These are phyloP conservation scores for Opisthograptis luteolata DNA, from an alignment of 2,888 invertebrate species.

Conservation along the genomic window DNA sequence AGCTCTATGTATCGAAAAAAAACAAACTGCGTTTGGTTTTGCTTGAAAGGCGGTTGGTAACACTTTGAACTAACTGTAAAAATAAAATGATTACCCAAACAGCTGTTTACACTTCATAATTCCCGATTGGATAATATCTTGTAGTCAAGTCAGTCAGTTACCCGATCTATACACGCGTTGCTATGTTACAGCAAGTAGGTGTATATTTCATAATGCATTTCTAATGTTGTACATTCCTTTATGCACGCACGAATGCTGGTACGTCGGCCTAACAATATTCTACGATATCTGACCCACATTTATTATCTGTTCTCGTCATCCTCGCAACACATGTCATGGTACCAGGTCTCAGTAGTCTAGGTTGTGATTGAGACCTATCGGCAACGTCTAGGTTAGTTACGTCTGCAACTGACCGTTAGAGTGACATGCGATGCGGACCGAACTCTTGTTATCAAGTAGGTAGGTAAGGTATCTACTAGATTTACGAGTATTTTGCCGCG, in stretches of 20 bases:
- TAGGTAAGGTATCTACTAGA: background rate
- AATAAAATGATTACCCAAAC: no score
- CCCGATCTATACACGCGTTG: constrained; percentile 33
- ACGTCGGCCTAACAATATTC: constrained; percentile 53
- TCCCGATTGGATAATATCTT: constrained; percentile 44
- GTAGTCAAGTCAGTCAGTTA: constrained; percentile 38
- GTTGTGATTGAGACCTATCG: constrained; percentile 29
- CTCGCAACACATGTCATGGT: constrained; percentile 47
- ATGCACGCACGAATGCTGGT: constrained; percentile 41
- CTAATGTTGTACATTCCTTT: constrained; percentile 53
- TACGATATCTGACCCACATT: constrained; percentile 69
- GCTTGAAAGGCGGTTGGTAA: no score
- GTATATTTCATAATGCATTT: constrained; percentile 56
- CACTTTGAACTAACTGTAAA: no score
- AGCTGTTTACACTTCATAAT: no score
- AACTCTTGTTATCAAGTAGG: background rate
- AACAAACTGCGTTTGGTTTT: no score
- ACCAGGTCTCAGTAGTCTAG: constrained; percentile 20
- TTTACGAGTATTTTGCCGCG: no score
- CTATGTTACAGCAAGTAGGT: constrained; percentile 18
- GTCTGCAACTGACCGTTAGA: background rate
- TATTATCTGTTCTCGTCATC: constrained; percentile 61
- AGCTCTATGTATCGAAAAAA: no score
- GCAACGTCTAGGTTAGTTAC: constrained; percentile 18
- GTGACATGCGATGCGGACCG: background rate